These are phyloP conservation scores for Todiramphus chloris DNA, from an alignment of 2,113 vertebrate genomes.

Conservation along the genomic window DNA sequence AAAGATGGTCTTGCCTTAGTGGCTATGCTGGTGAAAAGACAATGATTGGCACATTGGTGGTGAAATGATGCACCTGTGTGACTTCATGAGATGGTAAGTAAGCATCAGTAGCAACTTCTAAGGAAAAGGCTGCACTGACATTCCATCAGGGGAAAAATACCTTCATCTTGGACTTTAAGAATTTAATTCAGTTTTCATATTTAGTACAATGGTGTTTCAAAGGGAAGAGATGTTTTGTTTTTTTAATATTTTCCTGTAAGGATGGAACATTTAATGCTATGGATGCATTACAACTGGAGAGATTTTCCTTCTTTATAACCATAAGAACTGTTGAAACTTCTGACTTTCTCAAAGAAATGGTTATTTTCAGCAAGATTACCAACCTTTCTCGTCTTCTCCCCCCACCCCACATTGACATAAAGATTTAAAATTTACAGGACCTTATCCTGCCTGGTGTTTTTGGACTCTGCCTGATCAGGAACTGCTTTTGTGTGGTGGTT, in stretches of 20 bases:
- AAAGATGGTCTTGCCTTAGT: neutral
- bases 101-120: neutral
- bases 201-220: neutral
- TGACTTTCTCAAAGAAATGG: neutral
- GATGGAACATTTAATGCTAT: neutral
- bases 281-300: neutral
- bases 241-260: neutral
- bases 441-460: neutral
- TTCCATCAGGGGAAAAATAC: neutral
- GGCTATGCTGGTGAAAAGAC: neutral
- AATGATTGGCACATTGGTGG: neutral
- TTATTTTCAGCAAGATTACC: neutral
- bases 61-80: neutral
- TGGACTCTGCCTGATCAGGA: neutral
- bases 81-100: neutral
- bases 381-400: neutral
- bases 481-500: conserved; percentile 4
- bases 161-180: neutral
- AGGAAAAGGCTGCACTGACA: neutral
- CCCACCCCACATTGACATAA: neutral
- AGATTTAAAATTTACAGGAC: neutral
- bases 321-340: neutral
- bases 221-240: neutral
- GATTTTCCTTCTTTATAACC: neutral
- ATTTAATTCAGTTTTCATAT: neutral